Conservation (phyloP, 2,113 vertebrate genomes). For the Psettodes erumei region DNA sequence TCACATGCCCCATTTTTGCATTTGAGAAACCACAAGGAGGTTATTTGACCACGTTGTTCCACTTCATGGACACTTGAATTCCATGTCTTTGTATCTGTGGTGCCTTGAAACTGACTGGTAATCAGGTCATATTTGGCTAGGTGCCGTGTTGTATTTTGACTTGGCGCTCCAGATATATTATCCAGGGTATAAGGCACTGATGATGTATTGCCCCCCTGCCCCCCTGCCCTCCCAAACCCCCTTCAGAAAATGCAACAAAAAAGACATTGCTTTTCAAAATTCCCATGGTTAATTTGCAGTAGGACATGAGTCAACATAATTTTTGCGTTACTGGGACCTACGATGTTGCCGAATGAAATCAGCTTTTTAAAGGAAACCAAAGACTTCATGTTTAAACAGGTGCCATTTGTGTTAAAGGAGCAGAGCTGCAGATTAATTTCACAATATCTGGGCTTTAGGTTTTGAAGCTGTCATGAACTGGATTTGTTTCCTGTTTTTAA, state of each 20-base stretch:
- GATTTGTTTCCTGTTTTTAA: neutral
- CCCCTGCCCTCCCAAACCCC: neutral
- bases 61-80: neutral
- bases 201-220: neutral
- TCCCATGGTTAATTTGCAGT: neutral
- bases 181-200: neutral
- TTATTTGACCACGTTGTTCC: neutral
- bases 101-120: slow-evolving; percentile 26
- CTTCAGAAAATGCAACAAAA: neutral
- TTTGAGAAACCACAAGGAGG: neutral
- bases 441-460: neutral
- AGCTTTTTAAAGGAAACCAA: neutral
- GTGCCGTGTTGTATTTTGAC: neutral
- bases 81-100: slow-evolving; percentile 2
- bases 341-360: neutral
- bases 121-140: slow-evolving; percentile 12
- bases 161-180: neutral
- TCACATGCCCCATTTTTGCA: neutral
- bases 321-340: neutral
- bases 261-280: neutral
- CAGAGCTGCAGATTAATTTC: neutral
- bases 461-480: neutral
- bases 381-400: neutral
- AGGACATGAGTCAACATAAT: neutral
- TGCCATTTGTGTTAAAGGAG: neutral